These are phyloP conservation scores for Venustoraphidia nigricollis DNA, from an alignment of 2,888 invertebrate species.

Conservation along the genomic window DNA sequence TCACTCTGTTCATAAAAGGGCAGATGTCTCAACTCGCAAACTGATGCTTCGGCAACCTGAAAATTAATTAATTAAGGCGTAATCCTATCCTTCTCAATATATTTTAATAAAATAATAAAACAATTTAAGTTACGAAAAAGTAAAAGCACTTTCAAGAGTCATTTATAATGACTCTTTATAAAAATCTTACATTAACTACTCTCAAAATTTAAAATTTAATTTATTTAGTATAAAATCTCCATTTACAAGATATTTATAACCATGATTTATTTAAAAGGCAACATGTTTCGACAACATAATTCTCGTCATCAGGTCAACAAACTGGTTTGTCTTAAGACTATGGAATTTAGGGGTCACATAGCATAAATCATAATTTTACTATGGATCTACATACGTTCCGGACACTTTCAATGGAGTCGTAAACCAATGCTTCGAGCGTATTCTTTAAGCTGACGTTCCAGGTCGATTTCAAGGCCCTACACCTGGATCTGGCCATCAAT, in stretches of 20 bases:
- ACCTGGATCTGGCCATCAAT: conserved; percentile 49
- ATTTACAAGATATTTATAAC: neutral
- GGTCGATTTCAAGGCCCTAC: conserved; percentile 42
- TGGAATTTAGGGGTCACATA: neutral
- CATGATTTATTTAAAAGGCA: neutral
- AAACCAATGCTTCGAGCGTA: conserved; percentile 41
- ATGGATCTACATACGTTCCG: conserved; percentile 30
- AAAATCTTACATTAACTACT: no score
- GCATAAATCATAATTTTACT: neutral
- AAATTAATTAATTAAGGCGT: conserved; percentile 6
- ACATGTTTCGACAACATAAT: neutral
- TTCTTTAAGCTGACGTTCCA: conserved; percentile 46
- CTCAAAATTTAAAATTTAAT: no score
- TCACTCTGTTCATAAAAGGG: conserved; percentile 26
- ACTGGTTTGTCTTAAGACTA: no score
- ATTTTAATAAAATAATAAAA: neutral
- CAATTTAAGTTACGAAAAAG: no score
- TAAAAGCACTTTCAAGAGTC: no score
- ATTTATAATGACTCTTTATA: no score
- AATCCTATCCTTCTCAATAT: no score
- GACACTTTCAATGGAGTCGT: conserved; percentile 44
- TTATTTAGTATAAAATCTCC: no score
- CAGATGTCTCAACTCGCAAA: conserved; percentile 37
- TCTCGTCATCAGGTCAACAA: no score
- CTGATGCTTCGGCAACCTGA: conserved; percentile 36